Evolutionary conservation across 2,797 vertebrate genomes (phyloP), one percentile per base, ranked within the genome.

Genomic region (Meriones psammophilus): DNA sequence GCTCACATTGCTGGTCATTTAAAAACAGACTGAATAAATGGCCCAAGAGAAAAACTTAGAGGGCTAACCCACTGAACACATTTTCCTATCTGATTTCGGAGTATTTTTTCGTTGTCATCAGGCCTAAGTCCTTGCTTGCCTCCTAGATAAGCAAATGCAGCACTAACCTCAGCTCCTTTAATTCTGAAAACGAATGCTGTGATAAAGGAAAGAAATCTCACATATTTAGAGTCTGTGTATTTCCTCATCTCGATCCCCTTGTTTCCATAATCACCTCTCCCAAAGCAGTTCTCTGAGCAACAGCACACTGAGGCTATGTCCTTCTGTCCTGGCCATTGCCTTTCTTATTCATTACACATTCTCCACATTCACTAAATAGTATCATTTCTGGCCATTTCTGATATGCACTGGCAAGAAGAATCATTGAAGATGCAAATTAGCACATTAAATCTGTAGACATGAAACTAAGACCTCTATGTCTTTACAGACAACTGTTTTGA

Each of bases 221-320:
- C 13, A 33, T 77, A 87, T 74, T 96, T 39, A 36, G 68, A 89
- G 33, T 3, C 0, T 30, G 28, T 60, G n/a, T 92, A 22, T 93
- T 94, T 54, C 83, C 66, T 80, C n/a, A 88, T 89, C 86, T 92
- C 36, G 2, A 68, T 30, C 78, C 30, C 42, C 54, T 76, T 28
- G 88, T 93, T 96, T 85, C 86, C 88, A 97, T 91, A 93, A 92
- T 84, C 95, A 96, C 94, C 46, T 76, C 60, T 94, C 69, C 7
- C 26, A 33, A 1, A 62, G 26, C 81, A 74, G 30, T 28, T 26
- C n/a, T 36, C 56, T 13, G 30, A 14, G 33, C 8, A 84, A 17
- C 9, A 56, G 22, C n/a, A n/a, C 33, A 69, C 24, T 28, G 20
- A 69, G 42, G 54, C 17, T 92, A 10, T 0, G 0, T n/a, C 58